A percentile compares a stretch with the other conserved stretches of the same genome.
Conservation (phyloP, 2,888 invertebrate species). For the Nomada fucata region DNA sequence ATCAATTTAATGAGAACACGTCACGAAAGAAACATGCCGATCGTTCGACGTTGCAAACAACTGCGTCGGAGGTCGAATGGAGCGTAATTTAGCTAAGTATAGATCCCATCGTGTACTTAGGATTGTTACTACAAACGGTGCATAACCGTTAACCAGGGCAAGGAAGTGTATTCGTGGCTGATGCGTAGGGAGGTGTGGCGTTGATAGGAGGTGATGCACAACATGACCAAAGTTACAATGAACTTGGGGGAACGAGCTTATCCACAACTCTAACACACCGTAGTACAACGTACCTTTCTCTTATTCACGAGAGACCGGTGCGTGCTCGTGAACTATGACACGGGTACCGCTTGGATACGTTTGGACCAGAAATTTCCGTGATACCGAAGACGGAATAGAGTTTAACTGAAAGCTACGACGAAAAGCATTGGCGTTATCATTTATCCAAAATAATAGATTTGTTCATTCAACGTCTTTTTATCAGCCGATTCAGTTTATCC, state of each 20-base stretch:
- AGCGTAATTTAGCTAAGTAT: conserved; percentile 3
- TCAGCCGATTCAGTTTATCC: not conserved
- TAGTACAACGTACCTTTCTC: conserved; percentile 36
- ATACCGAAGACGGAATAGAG: not conserved
- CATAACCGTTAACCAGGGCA: conserved; percentile 40
- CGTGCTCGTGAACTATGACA: conserved; percentile 51
- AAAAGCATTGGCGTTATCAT: not conserved
- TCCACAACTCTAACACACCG: conserved; percentile 40
- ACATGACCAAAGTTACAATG: conserved; percentile 74
- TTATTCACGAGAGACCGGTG: conserved; percentile 9
- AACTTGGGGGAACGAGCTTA: conserved; percentile 70
- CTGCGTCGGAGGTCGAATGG: not conserved
- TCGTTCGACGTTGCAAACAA: not conserved
- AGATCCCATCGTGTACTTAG: conserved; percentile 27
- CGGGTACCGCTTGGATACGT: conserved; percentile 32
- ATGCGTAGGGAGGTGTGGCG: conserved; percentile 51
- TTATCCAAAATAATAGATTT: not conserved
- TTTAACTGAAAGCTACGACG: not conserved
- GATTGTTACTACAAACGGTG: conserved; percentile 41
- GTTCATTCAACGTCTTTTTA: not conserved
- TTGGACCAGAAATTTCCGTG: not conserved
- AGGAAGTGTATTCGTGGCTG: conserved; percentile 40
- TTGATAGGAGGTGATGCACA: conserved; percentile 58
- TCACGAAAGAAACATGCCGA: not conserved
- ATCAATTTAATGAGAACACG: conserved; percentile 2